Evolutionary conservation across 2,797 vertebrate species (phyloP).

Genomic region (Luscinia luscinia): DNA sequence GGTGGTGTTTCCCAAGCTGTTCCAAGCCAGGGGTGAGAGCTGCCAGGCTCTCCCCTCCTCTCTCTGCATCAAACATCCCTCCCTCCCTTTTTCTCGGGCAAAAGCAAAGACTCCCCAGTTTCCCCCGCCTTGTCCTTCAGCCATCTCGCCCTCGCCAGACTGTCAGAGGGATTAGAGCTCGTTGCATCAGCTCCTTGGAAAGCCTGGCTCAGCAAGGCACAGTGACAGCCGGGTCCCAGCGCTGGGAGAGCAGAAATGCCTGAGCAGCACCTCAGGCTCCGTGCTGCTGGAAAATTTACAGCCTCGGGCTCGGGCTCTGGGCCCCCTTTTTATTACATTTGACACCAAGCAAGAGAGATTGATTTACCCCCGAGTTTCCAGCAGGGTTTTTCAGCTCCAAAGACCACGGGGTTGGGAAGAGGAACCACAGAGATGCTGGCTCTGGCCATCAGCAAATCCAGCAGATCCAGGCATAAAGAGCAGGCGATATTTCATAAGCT

Average conservation of each 20-base stretch:
- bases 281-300: neutral
- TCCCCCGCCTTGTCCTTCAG: neutral
- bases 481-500: slow-evolving; percentile 26
- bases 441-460: slow-evolving; percentile 4
- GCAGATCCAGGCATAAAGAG: neutral
- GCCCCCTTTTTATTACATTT: slow-evolving; percentile 10
- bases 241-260: neutral
- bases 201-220: neutral
- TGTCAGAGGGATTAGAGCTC: neutral
- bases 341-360: neutral
- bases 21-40: neutral
- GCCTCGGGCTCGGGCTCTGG: neutral
- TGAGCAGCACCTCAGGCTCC: neutral
- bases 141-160: neutral
- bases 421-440: neutral
- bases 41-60: neutral
- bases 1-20: neutral
- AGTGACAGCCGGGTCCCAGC: accelerated
- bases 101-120: neutral
- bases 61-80: neutral
- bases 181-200: neutral
- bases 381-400: neutral
- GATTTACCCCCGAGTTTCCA: neutral
- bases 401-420: neutral
- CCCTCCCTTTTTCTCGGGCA: neutral